Evolutionary conservation across 2,888 invertebrate genomes (phyloP), one percentile per base, ranked within the genome.

Genomic region (Ptychoptera contaminata): DNA sequence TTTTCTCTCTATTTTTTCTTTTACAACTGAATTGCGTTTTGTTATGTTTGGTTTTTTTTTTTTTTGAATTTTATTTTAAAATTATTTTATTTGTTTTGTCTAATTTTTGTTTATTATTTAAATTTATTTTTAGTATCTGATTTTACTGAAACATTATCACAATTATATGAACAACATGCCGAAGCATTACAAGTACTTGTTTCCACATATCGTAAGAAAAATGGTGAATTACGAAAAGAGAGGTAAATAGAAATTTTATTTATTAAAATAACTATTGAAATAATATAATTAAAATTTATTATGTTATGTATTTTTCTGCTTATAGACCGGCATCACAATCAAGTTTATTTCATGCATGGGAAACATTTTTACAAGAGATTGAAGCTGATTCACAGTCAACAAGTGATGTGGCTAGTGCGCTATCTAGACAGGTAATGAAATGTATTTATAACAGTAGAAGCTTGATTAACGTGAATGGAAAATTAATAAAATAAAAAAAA

Each of bases 301-400:
- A 37, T 36, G 30, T 45, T 40, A 31, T 30, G 12, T 29, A 8
- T 30, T 40, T 31, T 48, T 55, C n/a, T n/a, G n/a, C n/a, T n/a
- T 57, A 32, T 69, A 85, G 85, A 65, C 82, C 84, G 48, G 74
- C 81, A 48, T 84, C 83, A 57, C 79, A 81, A 44, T 76, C 80
- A 67, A 80, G 83, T 38, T 73, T 91, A 57, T 88, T 88, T 65
- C 83, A 88, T 62, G 81, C 84, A 48, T 91, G 91, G 91, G 91
- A 91, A 67, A 82, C 81, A 49, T 72, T 91, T 48, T 77, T 91
- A 47, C 87, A 90, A 61, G 90, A 91, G 64, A 85, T 88, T 49
- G 91, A 91, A 67, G 81, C 86, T 35, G 90, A 91, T 61, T 86
- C 88, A 15, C 74, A 85, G 59, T 79, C 85, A 39, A 81, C 85